phyloP scores from a whole-genome alignment of 2,113 vertebrate genomes.

The Anoplopoma fimbria region DNA sequence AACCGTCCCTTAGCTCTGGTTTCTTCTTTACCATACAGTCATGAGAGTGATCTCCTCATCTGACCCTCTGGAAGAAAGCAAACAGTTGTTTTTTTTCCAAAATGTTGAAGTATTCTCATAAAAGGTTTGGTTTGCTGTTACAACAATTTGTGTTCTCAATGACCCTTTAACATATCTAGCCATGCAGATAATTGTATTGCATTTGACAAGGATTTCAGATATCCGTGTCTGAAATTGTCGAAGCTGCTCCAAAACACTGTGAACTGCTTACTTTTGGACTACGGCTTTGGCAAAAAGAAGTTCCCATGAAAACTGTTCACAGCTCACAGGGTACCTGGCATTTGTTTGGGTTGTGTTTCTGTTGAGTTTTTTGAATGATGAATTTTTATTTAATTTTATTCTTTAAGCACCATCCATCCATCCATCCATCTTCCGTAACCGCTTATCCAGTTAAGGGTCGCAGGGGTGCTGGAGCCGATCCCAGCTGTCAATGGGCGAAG shows the following conservation, averaged over 20 bases:
- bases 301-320: not conserved
- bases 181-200: not conserved
- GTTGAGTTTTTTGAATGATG: not conserved
- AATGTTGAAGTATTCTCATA: not conserved
- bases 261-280: not conserved
- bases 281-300: not conserved
- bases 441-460: too few relatives aligned
- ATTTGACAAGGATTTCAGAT: not conserved
- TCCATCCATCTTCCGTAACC: too few relatives aligned
- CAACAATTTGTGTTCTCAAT: not conserved
- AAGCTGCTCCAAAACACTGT: too few relatives aligned
- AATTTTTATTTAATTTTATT: not conserved
- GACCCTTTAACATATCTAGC: not conserved
- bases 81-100: not conserved
- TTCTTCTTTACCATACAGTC: not conserved
- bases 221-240: not conserved
- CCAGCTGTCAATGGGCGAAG: too few relatives aligned
- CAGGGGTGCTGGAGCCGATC: too few relatives aligned
- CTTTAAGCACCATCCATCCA: not conserved
- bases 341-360: not conserved
- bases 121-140: not conserved
- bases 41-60: not conserved
- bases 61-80: not conserved
- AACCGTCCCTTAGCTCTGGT: not conserved
- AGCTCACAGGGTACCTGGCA: not conserved